These are phyloP conservation scores for Peromyscus polionotus DNA, from an alignment of 2,113 vertebrate species.

Conservation along the genomic window DNA sequence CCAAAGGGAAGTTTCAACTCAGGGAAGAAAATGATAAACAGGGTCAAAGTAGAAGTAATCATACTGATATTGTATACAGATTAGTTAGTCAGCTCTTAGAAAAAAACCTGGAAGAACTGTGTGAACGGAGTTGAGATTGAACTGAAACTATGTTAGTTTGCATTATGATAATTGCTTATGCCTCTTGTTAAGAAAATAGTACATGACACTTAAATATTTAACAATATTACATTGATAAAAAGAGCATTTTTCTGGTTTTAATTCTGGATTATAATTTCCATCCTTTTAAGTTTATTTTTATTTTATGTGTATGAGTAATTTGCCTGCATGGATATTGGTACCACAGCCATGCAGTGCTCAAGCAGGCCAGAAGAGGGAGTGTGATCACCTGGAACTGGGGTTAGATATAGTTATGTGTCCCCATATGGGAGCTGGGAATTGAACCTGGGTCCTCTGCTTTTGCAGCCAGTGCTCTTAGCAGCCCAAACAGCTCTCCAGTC, in stretches of 20 bases:
- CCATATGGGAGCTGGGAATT: background rate
- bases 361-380: background rate
- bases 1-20: background rate
- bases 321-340: too few species aligned
- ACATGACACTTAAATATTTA: background rate
- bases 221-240: background rate
- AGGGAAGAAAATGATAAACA: background rate
- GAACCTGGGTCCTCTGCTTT: background rate
- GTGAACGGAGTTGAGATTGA: too few species aligned
- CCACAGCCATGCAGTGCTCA: background rate
- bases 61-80: background rate
- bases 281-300: background rate
- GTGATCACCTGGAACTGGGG: background rate
- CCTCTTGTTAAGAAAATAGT: background rate
- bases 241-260: background rate
- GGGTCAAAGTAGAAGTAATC: background rate
- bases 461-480: background rate
- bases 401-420: background rate
- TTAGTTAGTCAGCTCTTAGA: background rate
- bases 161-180: background rate
- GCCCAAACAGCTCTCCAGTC: background rate
- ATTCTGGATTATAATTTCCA: background rate
- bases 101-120: background rate
- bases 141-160: background rate
- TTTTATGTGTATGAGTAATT: background rate